A percentile compares a stretch with the other conserved stretches of the same genome.
Evolutionary conservation across 2,888 invertebrate species (phyloP).

Genomic region (Oxytorus armatus): DNA sequence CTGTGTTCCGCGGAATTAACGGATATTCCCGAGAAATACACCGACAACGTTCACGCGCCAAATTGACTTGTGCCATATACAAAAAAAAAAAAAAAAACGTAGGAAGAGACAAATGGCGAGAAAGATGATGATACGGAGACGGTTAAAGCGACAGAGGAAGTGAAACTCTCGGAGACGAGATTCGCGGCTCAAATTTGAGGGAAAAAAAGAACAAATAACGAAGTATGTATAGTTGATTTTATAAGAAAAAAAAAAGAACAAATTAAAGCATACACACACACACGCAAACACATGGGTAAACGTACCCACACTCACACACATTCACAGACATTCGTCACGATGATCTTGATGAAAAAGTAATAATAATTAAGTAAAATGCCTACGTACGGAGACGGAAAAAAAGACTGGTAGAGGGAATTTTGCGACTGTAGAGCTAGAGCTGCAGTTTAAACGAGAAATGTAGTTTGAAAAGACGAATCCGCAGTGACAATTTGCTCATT

Average conservation of each 20-base stretch:
- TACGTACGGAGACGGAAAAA: slow-evolving; percentile 79
- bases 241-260: slow-evolving; percentile 43
- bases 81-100: slow-evolving; percentile 46
- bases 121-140: background rate
- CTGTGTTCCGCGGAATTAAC: slow-evolving; percentile 57
- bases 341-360: slow-evolving; percentile 75
- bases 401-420: slow-evolving; percentile 81
- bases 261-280: slow-evolving; percentile 21
- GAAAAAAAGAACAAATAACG: slow-evolving; percentile 62
- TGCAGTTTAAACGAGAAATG: slow-evolving; percentile 69
- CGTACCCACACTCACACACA: slow-evolving; percentile 59
- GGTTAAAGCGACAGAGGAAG: slow-evolving; percentile 4
- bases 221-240: slow-evolving; percentile 64
- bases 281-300: slow-evolving; percentile 6
- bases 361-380: slow-evolving; percentile 69
- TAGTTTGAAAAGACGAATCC: slow-evolving; percentile 67
- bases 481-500: slow-evolving; percentile 66
- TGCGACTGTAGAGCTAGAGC: slow-evolving; percentile 75
- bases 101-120: slow-evolving; percentile 27
- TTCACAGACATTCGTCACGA: slow-evolving; percentile 76
- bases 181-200: slow-evolving; percentile 68
- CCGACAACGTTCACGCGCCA: slow-evolving; percentile 69
- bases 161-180: slow-evolving; percentile 34
- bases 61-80: slow-evolving; percentile 80
- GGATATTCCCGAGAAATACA: slow-evolving; percentile 42